phyloP scores from a whole-genome alignment of 2,113 vertebrate species.

The Pseudopodoces humilis region DNA sequence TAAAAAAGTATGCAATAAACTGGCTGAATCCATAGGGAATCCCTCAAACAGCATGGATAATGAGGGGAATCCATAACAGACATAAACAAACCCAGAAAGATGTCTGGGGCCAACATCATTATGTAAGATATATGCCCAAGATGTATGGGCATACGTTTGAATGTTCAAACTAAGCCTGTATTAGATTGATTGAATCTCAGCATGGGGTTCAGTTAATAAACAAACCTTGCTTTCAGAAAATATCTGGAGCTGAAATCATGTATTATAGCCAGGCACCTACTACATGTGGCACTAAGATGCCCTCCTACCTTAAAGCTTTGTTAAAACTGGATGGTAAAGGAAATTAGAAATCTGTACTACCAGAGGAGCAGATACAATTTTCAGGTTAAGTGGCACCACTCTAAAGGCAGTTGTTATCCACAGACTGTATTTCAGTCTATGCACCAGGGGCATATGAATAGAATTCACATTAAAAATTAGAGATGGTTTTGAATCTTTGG shows the following conservation, averaged over 20 bases:
- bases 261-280: conserved; percentile 65
- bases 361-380: conserved; percentile 47
- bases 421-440: conserved; percentile 47
- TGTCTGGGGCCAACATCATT: conserved; percentile 84
- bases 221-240: conserved; percentile 75
- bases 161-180: conserved; percentile 77
- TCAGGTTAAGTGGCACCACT: conserved; percentile 48
- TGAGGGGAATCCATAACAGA: conserved; percentile 91
- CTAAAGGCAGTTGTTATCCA: conserved; percentile 34
- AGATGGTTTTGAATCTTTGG: conserved; percentile 55
- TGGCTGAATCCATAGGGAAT: conserved; percentile 81
- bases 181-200: conserved; percentile 81
- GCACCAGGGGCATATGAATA: conserved; percentile 30
- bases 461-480: conserved; percentile 72
- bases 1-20: conserved; percentile 82
- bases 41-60: conserved; percentile 90
- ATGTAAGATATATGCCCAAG: conserved; percentile 80
- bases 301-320: conserved; percentile 47
- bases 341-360: conserved; percentile 53
- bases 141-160: conserved; percentile 78
- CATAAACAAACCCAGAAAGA: conserved; percentile 87
- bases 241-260: conserved; percentile 67
- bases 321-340: conserved; percentile 47
- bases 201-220: conserved; percentile 81
- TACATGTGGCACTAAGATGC: conserved; percentile 45